These are phyloP conservation scores for Botia almorhae DNA, from an alignment of 2,797 vertebrate genomes.

Conservation along the genomic window DNA sequence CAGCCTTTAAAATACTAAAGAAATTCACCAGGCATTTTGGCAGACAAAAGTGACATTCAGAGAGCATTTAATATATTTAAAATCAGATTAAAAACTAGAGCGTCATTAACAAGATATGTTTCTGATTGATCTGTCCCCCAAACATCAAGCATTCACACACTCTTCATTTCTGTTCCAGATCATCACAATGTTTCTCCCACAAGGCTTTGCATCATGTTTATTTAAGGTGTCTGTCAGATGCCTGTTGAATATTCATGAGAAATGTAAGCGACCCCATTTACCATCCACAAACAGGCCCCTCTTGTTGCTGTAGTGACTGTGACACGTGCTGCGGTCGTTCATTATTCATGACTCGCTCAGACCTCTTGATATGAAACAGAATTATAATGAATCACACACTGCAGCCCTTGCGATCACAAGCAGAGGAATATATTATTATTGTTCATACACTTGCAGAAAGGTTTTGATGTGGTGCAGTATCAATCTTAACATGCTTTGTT, in stretches of 20 bases:
- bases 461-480: no score
- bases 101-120: no score
- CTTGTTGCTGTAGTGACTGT: background rate
- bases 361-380: no score
- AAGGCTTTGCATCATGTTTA: constrained; percentile 57
- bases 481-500: no score
- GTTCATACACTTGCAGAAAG: no score
- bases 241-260: constrained; percentile 59
- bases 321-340: background rate
- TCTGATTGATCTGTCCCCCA: background rate
- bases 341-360: background rate
- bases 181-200: constrained; percentile 27
- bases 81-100: background rate
- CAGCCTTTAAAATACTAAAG: background rate
- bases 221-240: constrained; percentile 51
- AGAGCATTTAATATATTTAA: background rate
- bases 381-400: no score
- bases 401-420: no score
- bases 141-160: constrained; percentile 5
- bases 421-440: no score
- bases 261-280: constrained; percentile 49
- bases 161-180: constrained; percentile 39
- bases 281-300: constrained; percentile 26
- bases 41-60: background rate
- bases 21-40: background rate